Conservation (phyloP, 2,888 invertebrate species). For the Noctua comes region DNA sequence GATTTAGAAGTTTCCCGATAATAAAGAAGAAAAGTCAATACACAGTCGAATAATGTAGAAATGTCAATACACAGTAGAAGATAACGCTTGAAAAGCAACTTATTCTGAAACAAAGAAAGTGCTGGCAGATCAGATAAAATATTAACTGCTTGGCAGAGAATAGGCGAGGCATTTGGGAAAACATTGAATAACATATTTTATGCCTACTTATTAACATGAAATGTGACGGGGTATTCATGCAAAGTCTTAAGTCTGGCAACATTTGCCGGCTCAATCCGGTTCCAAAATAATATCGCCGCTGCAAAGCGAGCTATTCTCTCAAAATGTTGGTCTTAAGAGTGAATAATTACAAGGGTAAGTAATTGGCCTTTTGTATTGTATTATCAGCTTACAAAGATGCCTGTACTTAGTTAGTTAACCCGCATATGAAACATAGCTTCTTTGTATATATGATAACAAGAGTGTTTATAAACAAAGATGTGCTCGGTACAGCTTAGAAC, state of each 20-base stretch:
- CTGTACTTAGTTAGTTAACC: conserved; percentile 48
- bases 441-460: conserved; percentile 55
- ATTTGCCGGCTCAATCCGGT: conserved; percentile 56
- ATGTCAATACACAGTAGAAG: background rate
- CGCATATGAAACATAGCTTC: conserved; percentile 55
- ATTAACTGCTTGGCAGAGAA: conserved; percentile 45
- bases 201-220: conserved; percentile 42
- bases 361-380: conserved; percentile 62
- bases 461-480: conserved; percentile 56
- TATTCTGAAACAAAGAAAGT: conserved; percentile 11
- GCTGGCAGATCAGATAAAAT: conserved; percentile 39
- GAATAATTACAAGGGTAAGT: conserved; percentile 63
- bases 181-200: conserved; percentile 59
- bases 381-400: conserved; percentile 56
- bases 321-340: conserved; percentile 61
- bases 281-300: conserved; percentile 52
- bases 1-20: background rate
- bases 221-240: conserved; percentile 50
- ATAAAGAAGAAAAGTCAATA: background rate
- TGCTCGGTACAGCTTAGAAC: conserved; percentile 53
- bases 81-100: conserved; percentile 1
- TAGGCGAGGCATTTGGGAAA: conserved; percentile 46
- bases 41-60: background rate
- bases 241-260: conserved; percentile 51
- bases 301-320: conserved; percentile 46